Conservation (phyloP, 2,797 vertebrate species). For the Gallinago stenura region DNA sequence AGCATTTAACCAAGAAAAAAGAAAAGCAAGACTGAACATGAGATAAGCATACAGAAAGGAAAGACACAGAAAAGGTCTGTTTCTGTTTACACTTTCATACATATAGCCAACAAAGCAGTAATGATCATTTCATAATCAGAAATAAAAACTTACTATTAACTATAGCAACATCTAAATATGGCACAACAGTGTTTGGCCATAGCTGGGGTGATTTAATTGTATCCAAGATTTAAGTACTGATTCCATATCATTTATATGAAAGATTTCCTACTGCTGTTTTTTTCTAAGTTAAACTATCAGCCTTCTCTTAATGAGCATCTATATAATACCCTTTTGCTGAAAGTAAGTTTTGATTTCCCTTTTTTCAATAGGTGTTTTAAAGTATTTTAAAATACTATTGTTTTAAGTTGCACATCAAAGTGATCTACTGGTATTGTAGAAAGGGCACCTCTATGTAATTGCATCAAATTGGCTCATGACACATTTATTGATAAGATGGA, state of each 20-base stretch:
- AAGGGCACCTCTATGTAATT: constrained; percentile 4
- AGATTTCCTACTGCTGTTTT: background rate
- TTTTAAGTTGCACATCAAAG: background rate
- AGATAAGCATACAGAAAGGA: background rate
- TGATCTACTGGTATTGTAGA: background rate
- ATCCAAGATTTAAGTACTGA: background rate
- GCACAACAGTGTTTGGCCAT: background rate
- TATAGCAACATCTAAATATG: background rate
- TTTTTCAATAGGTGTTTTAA: background rate
- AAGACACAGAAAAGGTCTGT: background rate
- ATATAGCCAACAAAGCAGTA: background rate
- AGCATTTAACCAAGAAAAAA: background rate
- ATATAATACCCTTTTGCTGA: background rate
- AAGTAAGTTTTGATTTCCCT: background rate
- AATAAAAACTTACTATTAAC: background rate
- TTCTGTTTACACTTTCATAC: background rate
- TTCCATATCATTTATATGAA: background rate
- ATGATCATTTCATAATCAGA: background rate
- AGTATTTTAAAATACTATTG: background rate
- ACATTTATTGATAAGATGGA: constrained; percentile 61
- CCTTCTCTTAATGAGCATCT: background rate
- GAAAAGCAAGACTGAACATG: background rate
- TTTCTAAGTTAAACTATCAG: background rate
- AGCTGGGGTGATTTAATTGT: background rate
- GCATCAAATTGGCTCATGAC: background rate